phyloP scores from a whole-genome alignment of 1,140 invertebrate genomes.

The Araneus ventricosus region DNA sequence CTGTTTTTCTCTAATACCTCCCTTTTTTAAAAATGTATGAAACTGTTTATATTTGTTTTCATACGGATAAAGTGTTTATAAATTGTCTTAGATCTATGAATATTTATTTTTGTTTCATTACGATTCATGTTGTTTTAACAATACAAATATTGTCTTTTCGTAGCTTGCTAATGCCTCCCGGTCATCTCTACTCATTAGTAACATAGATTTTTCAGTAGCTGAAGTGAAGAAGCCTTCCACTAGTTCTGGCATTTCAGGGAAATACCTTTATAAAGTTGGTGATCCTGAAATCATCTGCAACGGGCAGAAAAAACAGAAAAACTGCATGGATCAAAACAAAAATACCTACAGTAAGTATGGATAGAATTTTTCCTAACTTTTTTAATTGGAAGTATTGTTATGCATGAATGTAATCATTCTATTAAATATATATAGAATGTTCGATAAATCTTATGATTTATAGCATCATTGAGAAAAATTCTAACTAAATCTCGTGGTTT shows the following conservation, averaged over 20 bases:
- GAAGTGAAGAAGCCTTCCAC: conserved; percentile 48
- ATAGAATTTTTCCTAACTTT: background rate
- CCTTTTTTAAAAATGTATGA: too few species aligned
- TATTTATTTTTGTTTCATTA: too few species aligned
- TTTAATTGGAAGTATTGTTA: background rate
- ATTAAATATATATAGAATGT: too few species aligned
- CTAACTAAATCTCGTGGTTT: too few species aligned
- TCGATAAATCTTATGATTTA: too few species aligned
- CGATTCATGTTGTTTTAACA: too few species aligned
- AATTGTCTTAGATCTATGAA: too few species aligned
- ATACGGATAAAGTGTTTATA: too few species aligned
- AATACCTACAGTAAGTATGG: conserved; percentile 61
- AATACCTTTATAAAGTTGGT: conserved; percentile 49
- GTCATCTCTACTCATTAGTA: conserved; percentile 61
- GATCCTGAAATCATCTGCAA: background rate
- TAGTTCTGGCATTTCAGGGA: conserved; percentile 43
- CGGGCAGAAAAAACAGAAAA: conserved; percentile 56
- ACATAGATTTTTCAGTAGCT: conserved; percentile 67
- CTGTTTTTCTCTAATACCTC: too few species aligned
- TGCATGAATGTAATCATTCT: too few species aligned
- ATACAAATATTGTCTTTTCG: background rate
- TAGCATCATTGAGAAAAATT: too few species aligned
- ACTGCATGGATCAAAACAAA: conserved; percentile 64
- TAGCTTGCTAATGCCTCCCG: conserved; percentile 66
- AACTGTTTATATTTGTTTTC: too few species aligned